Evolutionary conservation across 2,797 vertebrate genomes (phyloP).

Genomic region (Urosaurus nigricauda): DNA sequence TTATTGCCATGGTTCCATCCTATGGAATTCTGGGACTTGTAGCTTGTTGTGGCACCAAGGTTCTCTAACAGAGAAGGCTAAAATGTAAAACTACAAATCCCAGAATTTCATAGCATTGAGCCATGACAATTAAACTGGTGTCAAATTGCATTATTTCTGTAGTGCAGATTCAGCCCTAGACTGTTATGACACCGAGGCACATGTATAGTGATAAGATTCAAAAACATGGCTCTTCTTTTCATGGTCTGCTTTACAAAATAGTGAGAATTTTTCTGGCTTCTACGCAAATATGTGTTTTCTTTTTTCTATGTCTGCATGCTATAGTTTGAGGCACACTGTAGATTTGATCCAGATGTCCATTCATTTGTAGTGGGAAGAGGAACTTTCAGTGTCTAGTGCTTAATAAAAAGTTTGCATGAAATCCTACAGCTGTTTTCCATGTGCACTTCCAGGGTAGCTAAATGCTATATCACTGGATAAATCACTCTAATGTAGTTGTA

Average conservation of each 20-base stretch:
- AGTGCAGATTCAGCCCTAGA: neutral
- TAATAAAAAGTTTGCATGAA: constrained; percentile 71
- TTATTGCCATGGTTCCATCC: too few species aligned
- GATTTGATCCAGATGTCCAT: constrained; percentile 69
- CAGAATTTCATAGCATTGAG: too few species aligned
- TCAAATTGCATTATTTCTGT: too few species aligned
- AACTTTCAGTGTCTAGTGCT: constrained; percentile 70
- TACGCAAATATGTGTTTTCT: constrained; percentile 31
- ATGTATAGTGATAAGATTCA: constrained; percentile 24
- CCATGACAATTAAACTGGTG: too few species aligned
- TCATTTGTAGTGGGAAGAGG: constrained; percentile 69
- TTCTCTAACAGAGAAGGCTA: too few species aligned
- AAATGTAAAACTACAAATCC: too few species aligned
- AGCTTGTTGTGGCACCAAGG: too few species aligned
- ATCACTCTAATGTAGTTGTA: constrained; percentile 46
- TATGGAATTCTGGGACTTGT: too few species aligned
- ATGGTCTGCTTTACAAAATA: constrained; percentile 35
- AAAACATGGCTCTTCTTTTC: constrained; percentile 15
- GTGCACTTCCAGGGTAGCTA: constrained; percentile 67
- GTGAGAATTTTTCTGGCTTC: neutral
- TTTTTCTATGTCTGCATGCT: constrained; percentile 40
- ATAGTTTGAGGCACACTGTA: constrained; percentile 53
- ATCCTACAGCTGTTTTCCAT: constrained; percentile 72
- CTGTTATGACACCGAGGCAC: constrained; percentile 7
- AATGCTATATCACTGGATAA: constrained; percentile 55